Conservation (phyloP, 1,140 invertebrate species). For the Lasioglossum baleicum region DNA sequence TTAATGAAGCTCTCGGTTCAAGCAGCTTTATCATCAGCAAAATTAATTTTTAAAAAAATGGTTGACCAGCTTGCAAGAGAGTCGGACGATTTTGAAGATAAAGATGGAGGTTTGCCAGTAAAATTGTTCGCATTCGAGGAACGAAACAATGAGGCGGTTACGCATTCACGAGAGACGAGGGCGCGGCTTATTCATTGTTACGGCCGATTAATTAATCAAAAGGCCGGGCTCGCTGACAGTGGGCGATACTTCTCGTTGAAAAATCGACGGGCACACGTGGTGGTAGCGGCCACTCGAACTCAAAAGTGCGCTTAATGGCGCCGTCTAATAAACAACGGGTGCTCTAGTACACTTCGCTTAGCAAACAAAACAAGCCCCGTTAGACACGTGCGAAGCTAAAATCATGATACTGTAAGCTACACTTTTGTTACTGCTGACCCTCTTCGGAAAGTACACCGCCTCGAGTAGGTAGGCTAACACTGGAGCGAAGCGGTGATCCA, state of each 20-base stretch:
- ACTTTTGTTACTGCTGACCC: conserved; percentile 68
- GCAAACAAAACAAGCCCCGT: conserved; percentile 70
- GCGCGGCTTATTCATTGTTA: conserved; percentile 38
- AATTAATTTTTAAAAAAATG: too few species aligned
- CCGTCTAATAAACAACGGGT: conserved; percentile 68
- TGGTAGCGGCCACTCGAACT: conserved; percentile 44
- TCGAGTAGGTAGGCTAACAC: conserved; percentile 58
- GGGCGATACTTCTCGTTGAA: conserved; percentile 43
- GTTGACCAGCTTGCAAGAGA: too few species aligned
- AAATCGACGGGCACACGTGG: conserved; percentile 44
- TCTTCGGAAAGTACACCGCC: conserved; percentile 23
- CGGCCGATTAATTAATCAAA: conserved; percentile 59
- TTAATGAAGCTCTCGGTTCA: too few species aligned
- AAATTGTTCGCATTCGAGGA: not conserved
- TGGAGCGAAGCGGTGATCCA: conserved; percentile 28
- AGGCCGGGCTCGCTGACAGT: conserved; percentile 21
- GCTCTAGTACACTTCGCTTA: conserved; percentile 59
- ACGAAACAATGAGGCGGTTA: not conserved
- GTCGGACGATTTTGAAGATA: too few species aligned
- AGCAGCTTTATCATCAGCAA: too few species aligned
- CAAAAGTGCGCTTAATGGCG: conserved; percentile 60
- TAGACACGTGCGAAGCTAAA: conserved; percentile 77
- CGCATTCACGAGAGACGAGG: not conserved
- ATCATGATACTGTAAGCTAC: conserved; percentile 76
- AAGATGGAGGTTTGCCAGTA: not conserved